phyloP scores from a whole-genome alignment of 2,797 vertebrate species.

The Enteromius trimaculatus region DNA sequence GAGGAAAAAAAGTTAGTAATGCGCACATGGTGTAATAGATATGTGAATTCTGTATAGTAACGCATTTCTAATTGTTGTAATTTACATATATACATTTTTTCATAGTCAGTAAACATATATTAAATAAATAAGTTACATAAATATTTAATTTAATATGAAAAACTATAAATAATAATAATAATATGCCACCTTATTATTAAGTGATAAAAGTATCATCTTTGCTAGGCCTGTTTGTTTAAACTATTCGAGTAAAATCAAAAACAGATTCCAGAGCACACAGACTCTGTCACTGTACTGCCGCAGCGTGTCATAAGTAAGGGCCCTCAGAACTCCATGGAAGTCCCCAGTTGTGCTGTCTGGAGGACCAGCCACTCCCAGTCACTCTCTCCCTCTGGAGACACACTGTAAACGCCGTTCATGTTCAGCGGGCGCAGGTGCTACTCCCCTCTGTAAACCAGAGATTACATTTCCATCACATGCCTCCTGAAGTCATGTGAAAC shows the following conservation, averaged over 20 bases:
- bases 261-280: neutral
- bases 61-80: neutral
- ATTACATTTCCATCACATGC: conserved; percentile 33
- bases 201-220: neutral
- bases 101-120: neutral
- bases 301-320: conserved; percentile 7
- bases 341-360: conserved; percentile 36
- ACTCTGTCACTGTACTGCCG: neutral
- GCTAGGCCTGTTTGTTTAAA: neutral
- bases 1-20: conserved; percentile 16
- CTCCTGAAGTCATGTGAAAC: conserved; percentile 48
- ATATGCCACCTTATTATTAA: neutral
- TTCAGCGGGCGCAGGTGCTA: conserved; percentile 36
- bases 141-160: no score
- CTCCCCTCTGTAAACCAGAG: conserved; percentile 24
- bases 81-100: neutral
- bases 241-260: neutral
- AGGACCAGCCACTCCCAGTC: conserved; percentile 24
- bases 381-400: conserved; percentile 26
- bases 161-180: neutral
- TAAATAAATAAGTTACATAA: neutral
- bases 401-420: conserved; percentile 38
- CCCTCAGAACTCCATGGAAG: conserved; percentile 15
- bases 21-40: neutral
- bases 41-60: neutral